Conservation (phyloP, 92 coral and sea anemone species). For the Nematostella vectensis region DNA sequence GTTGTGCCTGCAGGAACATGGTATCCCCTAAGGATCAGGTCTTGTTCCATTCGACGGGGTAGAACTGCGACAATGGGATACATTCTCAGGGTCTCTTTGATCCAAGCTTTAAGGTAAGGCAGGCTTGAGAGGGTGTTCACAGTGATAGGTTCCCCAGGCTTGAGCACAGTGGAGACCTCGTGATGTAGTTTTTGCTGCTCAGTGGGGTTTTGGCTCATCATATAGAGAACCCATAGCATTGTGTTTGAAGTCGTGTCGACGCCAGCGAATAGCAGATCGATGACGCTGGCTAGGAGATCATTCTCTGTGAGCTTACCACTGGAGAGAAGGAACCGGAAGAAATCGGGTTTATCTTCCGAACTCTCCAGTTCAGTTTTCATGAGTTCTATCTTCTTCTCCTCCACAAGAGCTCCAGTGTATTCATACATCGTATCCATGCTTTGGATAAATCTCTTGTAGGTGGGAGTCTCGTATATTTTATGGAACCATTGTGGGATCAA, state of each 20-base stretch:
- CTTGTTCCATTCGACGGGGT: constrained; percentile 26
- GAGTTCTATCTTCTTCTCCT: constrained; percentile 13
- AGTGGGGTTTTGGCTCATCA: constrained; percentile 50
- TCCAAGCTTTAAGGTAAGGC: constrained; percentile 66
- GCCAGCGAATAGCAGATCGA: constrained; percentile 63
- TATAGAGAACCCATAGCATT: constrained; percentile 48
- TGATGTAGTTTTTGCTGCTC: constrained; percentile 44
- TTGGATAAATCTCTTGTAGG: constrained; percentile 37
- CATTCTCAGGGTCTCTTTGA: constrained; percentile 60
- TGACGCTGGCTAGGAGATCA: constrained; percentile 46
- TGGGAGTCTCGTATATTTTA: constrained; percentile 41
- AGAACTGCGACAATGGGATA: constrained; percentile 28
- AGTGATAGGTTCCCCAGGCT: constrained; percentile 27
- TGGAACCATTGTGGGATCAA: constrained; percentile 44
- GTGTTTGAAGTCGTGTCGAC: constrained; percentile 62
- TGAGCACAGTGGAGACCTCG: constrained; percentile 43
- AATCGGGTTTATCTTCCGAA: constrained; percentile 12
- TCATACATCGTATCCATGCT: constrained; percentile 39
- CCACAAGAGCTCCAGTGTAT: constrained; percentile 27
- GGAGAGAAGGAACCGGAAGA: constrained; percentile 30
- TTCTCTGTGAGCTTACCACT: constrained; percentile 31
- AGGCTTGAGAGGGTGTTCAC: constrained; percentile 16
- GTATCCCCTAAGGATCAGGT: constrained; percentile 39
- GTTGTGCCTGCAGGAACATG: constrained; percentile 56
- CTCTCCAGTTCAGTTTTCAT: neutral